Evolutionary conservation across 2,797 vertebrate genomes (phyloP).

Genomic region (Hemitrygon akajei): DNA sequence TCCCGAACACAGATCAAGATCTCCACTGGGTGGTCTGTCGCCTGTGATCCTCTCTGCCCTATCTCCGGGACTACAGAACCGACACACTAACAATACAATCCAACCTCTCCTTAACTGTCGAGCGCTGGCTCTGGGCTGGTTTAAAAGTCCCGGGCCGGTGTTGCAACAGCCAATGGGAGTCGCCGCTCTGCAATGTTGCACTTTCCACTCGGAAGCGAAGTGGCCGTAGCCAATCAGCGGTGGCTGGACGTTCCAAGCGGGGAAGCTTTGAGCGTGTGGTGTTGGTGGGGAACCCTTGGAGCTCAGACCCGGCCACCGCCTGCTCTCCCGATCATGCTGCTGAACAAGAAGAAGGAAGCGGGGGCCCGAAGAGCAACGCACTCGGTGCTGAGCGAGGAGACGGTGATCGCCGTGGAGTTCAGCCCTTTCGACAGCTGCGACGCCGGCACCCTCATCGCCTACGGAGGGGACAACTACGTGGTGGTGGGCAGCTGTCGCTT

Average conservation of each 20-base stretch:
- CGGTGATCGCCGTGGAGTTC: conserved; percentile 88
- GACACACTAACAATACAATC: too few relatives aligned
- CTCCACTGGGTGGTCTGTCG: too few relatives aligned
- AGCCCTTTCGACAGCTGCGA: conserved; percentile 79
- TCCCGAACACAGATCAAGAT: too few relatives aligned
- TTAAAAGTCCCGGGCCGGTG: conserved; percentile 11
- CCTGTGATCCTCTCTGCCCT: too few relatives aligned
- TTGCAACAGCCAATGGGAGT: neutral
- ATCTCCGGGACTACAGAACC: too few relatives aligned
- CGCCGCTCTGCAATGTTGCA: neutral
- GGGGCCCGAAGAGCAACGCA: conserved; percentile 66
- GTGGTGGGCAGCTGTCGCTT: conserved; percentile 80
- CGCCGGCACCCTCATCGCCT: conserved; percentile 76
- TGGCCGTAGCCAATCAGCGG: neutral
- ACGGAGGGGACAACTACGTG: conserved; percentile 81
- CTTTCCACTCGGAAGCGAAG: conserved; percentile 31
- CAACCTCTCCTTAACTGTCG: too few relatives aligned
- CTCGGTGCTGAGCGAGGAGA: conserved; percentile 84
- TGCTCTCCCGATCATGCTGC: too few relatives aligned
- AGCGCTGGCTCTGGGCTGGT: neutral
- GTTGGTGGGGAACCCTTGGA: neutral
- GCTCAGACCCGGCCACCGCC: too few relatives aligned
- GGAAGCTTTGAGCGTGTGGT: too few relatives aligned
- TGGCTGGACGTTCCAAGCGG: neutral
- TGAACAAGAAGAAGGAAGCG: conserved; percentile 71